Evolutionary conservation across 2,888 invertebrate genomes (phyloP), one percentile per base, ranked within the genome.

Genomic region (Agrotis puta): DNA sequence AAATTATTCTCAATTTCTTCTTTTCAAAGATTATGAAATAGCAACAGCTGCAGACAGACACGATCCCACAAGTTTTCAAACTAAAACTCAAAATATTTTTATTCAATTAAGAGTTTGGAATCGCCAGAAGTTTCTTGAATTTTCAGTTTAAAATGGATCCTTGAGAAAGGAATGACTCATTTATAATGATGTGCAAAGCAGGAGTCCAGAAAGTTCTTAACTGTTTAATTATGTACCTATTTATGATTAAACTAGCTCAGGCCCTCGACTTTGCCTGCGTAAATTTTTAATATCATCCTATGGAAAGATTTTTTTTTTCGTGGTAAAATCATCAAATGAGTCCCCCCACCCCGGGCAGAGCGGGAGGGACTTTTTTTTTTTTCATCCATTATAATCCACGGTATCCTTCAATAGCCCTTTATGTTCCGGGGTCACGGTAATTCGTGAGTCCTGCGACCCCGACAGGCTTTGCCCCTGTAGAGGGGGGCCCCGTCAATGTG

Each of bases 11-110:
- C 47, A 58, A 50, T 57, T 66, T 51, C 48, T 66, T 64, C 56
- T 47, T 64, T 73, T 45, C 24, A 18, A 54, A 61, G 63, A 67
- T 69, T 76, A 51, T 66, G 57, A 70, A 62, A 62, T 70, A 67
- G 75, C 53, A 64, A 67, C 79, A 75, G 64, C 80, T 79, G 67
- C 20, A 64, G 64, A 75, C 50, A 67, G 63, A 68, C 70, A 67
- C 39, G 62, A 65, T 24, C 24, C 58, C 43, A 33, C 58, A 75
- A 80, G 64, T 79, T 79, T 64, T 65, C 56, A 63, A 80, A 79
- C 67, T 75, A 58, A 76, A n/a, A 75, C 70, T 79, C 64, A 62
- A 79, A 79, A 75, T 75, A 75, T 79, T 64, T 79, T 79, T 79
- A 75, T 75, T 79, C 64, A 79, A 79, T 79, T 79, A 79, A 64